These are phyloP conservation scores for Misgurnus anguillicaudatus DNA, from an alignment of 2,113 vertebrate genomes.

Conservation along the genomic window DNA sequence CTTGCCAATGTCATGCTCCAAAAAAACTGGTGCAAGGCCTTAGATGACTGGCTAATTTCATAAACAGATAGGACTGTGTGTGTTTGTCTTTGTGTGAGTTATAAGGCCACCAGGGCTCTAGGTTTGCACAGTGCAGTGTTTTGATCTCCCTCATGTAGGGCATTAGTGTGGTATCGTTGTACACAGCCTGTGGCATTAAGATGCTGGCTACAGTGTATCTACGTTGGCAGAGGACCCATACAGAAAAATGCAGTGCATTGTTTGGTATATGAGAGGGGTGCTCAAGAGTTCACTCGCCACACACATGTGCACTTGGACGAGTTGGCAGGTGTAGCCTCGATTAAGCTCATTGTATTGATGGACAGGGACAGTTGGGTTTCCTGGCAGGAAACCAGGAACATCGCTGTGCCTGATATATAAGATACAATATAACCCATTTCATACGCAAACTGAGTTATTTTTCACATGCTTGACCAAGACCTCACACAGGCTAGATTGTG, in stretches of 20 bases:
- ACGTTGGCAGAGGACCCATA: background rate
- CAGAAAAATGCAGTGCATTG: slow-evolving; percentile 39
- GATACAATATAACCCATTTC: slow-evolving; percentile 61
- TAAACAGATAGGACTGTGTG: slow-evolving; percentile 4
- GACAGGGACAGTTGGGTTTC: slow-evolving; percentile 68
- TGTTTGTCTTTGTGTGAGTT: slow-evolving; percentile 26
- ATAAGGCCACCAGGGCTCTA: slow-evolving; percentile 25
- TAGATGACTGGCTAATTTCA: slow-evolving; percentile 8
- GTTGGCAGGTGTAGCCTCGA: slow-evolving; percentile 59
- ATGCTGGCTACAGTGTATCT: slow-evolving; percentile 2
- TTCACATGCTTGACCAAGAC: slow-evolving; percentile 32
- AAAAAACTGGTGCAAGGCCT: background rate
- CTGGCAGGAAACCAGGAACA: slow-evolving; percentile 62
- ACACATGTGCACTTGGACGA: slow-evolving; percentile 19
- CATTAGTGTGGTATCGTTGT: slow-evolving; percentile 21
- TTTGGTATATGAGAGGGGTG: slow-evolving; percentile 21
- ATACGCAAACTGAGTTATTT: slow-evolving; percentile 51
- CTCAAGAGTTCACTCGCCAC: slow-evolving; percentile 12
- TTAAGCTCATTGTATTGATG: slow-evolving; percentile 60
- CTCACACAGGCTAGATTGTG: background rate
- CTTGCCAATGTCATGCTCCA: background rate
- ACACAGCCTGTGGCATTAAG: slow-evolving; percentile 7
- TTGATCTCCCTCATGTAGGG: slow-evolving; percentile 19
- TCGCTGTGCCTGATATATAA: slow-evolving; percentile 54
- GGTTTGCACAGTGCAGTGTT: slow-evolving; percentile 9